Conservation (phyloP, 53 echinoderm and acorn worm genomes). For the Luidia sarsii region DNA sequence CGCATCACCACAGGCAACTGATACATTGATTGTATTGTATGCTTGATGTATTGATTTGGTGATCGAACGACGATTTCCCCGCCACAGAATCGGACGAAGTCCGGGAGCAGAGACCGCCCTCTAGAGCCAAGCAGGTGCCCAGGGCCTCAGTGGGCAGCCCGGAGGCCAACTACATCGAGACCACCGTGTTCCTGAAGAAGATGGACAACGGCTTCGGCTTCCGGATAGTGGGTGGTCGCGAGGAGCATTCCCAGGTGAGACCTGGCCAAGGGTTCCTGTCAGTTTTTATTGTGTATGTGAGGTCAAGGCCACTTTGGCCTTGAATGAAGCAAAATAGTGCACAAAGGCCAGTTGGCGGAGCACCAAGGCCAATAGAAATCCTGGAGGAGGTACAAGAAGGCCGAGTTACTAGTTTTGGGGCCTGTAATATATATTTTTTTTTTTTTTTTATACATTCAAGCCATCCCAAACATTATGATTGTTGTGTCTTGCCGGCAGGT, state of each 20-base stretch:
- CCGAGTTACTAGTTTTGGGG: neutral
- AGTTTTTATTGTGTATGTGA: too few species aligned
- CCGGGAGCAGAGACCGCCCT: constrained; percentile 56
- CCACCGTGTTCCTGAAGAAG: constrained; percentile 93
- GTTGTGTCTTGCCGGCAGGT: constrained; percentile 56
- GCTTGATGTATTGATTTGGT: too few species aligned
- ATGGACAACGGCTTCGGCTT: constrained; percentile 90
- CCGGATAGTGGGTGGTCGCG: constrained; percentile 87
- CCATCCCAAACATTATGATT: neutral
- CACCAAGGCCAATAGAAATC: too few species aligned
- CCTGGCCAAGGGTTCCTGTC: too few species aligned
- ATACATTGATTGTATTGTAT: too few species aligned
- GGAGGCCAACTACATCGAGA: constrained; percentile 74
- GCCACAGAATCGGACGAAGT: constrained; percentile 61
- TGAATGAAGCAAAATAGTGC: too few species aligned
- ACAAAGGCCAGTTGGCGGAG: too few species aligned
- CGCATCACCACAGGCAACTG: too few species aligned
- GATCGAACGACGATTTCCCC: too few species aligned
- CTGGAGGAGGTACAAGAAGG: too few species aligned
- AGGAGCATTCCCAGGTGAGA: constrained; percentile 91
- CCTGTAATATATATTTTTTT: neutral
- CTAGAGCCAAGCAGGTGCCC: constrained; percentile 52
- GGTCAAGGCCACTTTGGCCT: too few species aligned
- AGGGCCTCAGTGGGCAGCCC: constrained; percentile 29
- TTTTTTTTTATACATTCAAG: neutral